Base-by-base conservation (phyloP, 2,888 invertebrate species). In the Rhyacophila evoluta region DNA sequence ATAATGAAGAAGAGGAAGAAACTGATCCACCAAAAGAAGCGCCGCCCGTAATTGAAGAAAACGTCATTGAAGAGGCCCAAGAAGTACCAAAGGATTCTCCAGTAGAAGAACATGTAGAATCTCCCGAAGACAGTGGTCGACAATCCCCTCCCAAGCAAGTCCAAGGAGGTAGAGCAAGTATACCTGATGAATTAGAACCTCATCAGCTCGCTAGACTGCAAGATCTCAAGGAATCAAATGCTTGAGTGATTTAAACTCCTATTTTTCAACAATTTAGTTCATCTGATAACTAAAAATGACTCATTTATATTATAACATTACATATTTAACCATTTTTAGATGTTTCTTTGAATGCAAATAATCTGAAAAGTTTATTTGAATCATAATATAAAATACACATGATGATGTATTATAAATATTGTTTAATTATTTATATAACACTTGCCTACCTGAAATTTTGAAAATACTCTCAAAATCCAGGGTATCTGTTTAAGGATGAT, bases 181-280 rank as follows among this genome's bases (percentile, higher is more conserved):
- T 96, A 86, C 96, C 96, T 39, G 96, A 96, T 87, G 97, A 96
- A 87, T 90, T 97, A 82, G 96, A 96, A 84, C 95, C 96, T 29
- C 95, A 96, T 85, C 96, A 96, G 86, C 91, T 97, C 84, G 96
- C 96, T 81, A 92, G 95, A 86, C 92, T 97, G 84, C 95, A 96
- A 85, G 95, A 95, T 86, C 91, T 97, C 79, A 97, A 97, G 87
- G 97, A 97, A 88, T 97, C 97, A 81, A 96, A 96, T 88, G 97
- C 97, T 89, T 97, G 95, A 88, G 36, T 36, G 28, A 67, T 38
- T 75, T 19, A 74, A 36, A 28, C 27, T 19, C n/a, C 27, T 72
- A 72, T n/a, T 19, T 37, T 38, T 72, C 19, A n/a, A 36, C 25
- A 37, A 5, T 25, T 55, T 25, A 25, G 55, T 55, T 55, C 15